Percentiles rank a stretch among this genome's conserved stretches.
phyloP scores from a whole-genome alignment of 2,888 invertebrate species.

The Empis stercorea region DNA sequence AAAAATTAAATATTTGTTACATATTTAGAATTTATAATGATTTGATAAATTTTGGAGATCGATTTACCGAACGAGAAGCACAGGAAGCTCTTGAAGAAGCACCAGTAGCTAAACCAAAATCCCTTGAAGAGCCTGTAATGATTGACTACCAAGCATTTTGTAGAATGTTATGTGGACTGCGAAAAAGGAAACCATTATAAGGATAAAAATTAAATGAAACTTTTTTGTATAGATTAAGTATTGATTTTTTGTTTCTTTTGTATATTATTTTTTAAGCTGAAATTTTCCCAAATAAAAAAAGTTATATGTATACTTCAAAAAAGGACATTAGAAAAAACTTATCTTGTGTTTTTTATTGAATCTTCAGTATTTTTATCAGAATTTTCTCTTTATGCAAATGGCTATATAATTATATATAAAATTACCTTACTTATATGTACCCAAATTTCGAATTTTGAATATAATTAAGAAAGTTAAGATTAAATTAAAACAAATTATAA shows the following conservation, averaged over 20 bases:
- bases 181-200: conserved; percentile 33
- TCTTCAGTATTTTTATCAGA: not conserved
- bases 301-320: too few relatives aligned
- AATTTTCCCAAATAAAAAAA: too few relatives aligned
- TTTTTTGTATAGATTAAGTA: not conserved
- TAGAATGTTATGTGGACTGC: conserved; percentile 44
- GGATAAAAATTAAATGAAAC: not conserved
- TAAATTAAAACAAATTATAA: too few relatives aligned
- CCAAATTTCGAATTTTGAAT: too few relatives aligned
- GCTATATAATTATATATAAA: too few relatives aligned
- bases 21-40: conserved; percentile 47
- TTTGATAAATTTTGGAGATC: conserved; percentile 51
- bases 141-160: conserved; percentile 53
- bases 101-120: conserved; percentile 42
- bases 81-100: conserved; percentile 49
- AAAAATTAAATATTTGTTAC: not conserved
- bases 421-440: too few relatives aligned
- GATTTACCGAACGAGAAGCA: conserved; percentile 48
- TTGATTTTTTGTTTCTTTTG: too few relatives aligned
- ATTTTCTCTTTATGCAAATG: too few relatives aligned
- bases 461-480: too few relatives aligned
- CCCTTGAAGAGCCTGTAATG: conserved; percentile 39
- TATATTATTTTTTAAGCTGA: too few relatives aligned
- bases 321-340: too few relatives aligned
- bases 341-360: too few relatives aligned